Percentiles rank a stretch among this genome's conserved stretches.
Evolutionary conservation across 2,113 vertebrate genomes (phyloP).

Genomic region (Propithecus coquereli): DNA sequence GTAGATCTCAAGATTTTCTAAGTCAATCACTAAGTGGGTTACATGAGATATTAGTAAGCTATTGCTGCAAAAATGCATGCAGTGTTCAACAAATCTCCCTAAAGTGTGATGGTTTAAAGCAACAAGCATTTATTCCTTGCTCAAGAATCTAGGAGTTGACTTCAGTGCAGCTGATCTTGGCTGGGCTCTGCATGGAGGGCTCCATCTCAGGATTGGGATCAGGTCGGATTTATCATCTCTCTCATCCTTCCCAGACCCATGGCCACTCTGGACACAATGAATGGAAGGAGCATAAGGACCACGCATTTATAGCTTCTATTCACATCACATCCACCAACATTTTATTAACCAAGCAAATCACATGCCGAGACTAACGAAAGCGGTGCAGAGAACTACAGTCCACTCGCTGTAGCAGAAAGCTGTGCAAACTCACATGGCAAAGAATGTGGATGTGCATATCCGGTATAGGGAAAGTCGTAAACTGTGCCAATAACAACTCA

Average conservation of each 20-base stretch:
- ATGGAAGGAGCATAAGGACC: not conserved
- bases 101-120: not conserved
- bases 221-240: not conserved
- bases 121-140: not conserved
- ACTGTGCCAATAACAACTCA: not conserved
- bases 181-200: not conserved
- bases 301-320: not conserved
- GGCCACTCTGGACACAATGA: not conserved
- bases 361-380: not conserved
- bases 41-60: fast-evolving
- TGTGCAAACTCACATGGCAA: not conserved
- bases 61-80: not conserved
- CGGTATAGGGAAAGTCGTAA: not conserved
- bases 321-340: not conserved
- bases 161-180: no score
- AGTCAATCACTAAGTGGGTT: not conserved
- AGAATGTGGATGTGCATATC: not conserved
- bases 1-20: not conserved
- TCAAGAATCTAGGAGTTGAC: not conserved
- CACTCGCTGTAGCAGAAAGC: not conserved
- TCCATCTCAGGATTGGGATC: not conserved
- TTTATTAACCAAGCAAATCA: not conserved
- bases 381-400: not conserved
- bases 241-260: not conserved
- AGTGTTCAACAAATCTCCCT: not conserved